phyloP scores from a whole-genome alignment of 2,797 vertebrate genomes.

The Lates japonicus region DNA sequence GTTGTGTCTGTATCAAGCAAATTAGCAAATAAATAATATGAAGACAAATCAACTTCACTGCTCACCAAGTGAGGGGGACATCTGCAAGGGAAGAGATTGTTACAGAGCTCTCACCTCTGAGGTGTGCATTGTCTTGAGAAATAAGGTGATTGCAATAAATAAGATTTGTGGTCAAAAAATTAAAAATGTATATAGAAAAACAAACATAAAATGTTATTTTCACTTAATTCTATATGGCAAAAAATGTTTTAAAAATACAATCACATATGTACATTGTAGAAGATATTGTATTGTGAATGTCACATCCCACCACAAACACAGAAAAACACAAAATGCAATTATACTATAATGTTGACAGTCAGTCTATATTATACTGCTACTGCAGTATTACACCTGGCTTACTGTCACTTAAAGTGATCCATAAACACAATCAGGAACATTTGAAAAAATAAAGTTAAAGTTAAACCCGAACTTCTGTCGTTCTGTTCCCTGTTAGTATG shows the following conservation, averaged over 20 bases:
- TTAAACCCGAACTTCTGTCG: neutral
- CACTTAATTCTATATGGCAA: neutral
- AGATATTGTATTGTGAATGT: neutral
- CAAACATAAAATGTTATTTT: neutral
- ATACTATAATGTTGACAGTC: neutral
- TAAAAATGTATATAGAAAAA: neutral
- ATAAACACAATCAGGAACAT: neutral
- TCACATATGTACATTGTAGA: neutral
- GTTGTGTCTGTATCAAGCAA: conserved; percentile 46
- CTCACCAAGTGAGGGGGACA: conserved; percentile 12
- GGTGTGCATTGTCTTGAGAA: conserved; percentile 9
- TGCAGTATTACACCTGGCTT: neutral
- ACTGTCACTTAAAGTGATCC: neutral
- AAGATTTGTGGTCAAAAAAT: neutral
- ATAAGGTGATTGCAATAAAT: conserved; percentile 5
- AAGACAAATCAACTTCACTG: conserved; percentile 50
- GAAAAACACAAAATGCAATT: neutral
- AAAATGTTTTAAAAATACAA: neutral
- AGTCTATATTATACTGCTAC: neutral
- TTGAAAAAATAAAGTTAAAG: conserved; percentile 1
- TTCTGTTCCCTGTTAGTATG: neutral
- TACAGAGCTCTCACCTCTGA: conserved; percentile 23
- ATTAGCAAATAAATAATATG: conserved; percentile 49
- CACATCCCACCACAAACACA: conserved; percentile 18
- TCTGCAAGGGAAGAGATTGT: conserved; percentile 46